Conservation (phyloP, 2,888 invertebrate species). For the Hypomecis atomaria region DNA sequence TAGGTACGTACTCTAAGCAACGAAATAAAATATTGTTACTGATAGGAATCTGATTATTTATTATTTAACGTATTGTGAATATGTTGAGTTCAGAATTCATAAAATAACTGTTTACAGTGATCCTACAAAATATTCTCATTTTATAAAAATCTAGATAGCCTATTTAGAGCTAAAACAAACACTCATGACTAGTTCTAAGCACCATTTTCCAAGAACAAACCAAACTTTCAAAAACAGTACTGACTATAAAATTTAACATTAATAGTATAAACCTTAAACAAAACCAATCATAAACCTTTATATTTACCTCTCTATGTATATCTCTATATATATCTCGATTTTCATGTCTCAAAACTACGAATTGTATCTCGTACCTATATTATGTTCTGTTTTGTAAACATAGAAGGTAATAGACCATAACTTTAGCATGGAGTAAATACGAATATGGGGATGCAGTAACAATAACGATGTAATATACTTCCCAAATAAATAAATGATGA, state of each 20-base stretch:
- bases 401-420: too few species aligned
- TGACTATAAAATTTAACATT: neutral
- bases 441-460: too few species aligned
- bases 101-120: neutral
- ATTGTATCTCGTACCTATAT: too few species aligned
- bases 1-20: neutral
- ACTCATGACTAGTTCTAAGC: slow-evolving; percentile 7
- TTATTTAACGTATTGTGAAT: neutral
- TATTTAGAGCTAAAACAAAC: neutral
- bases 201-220: slow-evolving; percentile 1
- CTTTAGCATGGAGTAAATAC: too few species aligned
- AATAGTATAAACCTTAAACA: neutral
- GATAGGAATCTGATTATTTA: neutral
- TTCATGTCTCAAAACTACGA: too few species aligned
- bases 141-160: neutral
- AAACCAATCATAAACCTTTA: too few species aligned
- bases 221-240: slow-evolving; percentile 3
- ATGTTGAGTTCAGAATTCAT: neutral
- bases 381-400: too few species aligned
- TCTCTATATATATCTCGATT: too few species aligned
- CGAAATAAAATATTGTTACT: neutral
- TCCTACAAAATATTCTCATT: neutral
- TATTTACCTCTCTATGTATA: too few species aligned
- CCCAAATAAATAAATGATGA: too few species aligned
- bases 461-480: too few species aligned